Evolutionary conservation across 2,113 vertebrate genomes (phyloP).

Genomic region (Varanus komodoensis): DNA sequence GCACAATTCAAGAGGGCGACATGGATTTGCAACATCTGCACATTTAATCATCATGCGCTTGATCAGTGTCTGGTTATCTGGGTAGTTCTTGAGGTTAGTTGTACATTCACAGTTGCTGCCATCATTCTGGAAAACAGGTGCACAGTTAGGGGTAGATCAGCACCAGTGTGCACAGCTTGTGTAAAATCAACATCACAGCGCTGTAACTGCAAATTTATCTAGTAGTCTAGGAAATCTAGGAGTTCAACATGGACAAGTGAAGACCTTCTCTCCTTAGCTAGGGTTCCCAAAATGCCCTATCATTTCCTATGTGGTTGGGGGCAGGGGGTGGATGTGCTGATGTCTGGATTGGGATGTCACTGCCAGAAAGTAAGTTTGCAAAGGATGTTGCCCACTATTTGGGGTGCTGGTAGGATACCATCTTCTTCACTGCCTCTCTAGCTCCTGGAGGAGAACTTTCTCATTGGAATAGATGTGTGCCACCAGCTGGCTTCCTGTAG

Average conservation of each 20-base stretch:
- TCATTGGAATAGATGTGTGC: too few relatives aligned
- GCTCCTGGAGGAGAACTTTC: too few relatives aligned
- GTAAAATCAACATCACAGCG: accelerated
- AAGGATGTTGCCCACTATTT: too few relatives aligned
- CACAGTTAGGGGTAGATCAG: not conserved
- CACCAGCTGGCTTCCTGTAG: too few relatives aligned
- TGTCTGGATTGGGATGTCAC: too few relatives aligned
- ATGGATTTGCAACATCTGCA: slow-evolving; percentile 95
- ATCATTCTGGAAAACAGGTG: slow-evolving; percentile 79
- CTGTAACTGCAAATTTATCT: not conserved
- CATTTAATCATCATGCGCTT: slow-evolving; percentile 99
- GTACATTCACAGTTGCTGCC: slow-evolving; percentile 84
- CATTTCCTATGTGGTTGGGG: too few relatives aligned
- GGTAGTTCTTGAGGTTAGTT: slow-evolving; percentile 85
- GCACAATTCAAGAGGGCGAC: slow-evolving; percentile 91
- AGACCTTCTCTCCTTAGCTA: not conserved
- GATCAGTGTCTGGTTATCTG: slow-evolving; percentile 93
- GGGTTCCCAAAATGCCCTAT: not conserved
- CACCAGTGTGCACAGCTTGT: not conserved
- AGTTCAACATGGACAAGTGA: not conserved
- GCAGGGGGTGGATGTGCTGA: too few relatives aligned
- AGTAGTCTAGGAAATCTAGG: not conserved
- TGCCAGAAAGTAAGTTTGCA: too few relatives aligned
- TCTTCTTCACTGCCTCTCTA: too few relatives aligned
- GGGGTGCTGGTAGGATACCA: too few relatives aligned